Percentiles rank a stretch among this genome's conserved stretches.
Evolutionary conservation across 37 sponge, comb jelly and placozoan species (phyloP).

Genomic region (Petrosia ficiformis): DNA sequence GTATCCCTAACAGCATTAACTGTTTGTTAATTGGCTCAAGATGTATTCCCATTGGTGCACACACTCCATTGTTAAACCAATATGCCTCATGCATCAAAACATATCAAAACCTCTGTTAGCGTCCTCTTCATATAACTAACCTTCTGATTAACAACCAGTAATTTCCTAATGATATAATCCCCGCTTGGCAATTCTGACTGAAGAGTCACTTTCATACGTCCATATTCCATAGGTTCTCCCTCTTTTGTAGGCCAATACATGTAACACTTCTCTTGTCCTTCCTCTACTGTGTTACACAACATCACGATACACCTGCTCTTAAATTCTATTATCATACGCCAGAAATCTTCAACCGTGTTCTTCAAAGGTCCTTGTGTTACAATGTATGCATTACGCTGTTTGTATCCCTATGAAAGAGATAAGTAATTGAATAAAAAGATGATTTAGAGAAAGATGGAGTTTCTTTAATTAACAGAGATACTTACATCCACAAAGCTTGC

Average conservation of each 20-base stretch:
- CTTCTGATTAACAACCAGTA: slow-evolving; percentile 29
- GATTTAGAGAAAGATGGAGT: slow-evolving; percentile 3
- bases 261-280: slow-evolving; percentile 34
- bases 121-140: too few species aligned
- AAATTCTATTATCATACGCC: slow-evolving; percentile 64
- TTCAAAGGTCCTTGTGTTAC: slow-evolving; percentile 60
- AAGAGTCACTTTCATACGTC: slow-evolving; percentile 56
- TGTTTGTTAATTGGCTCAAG: too few species aligned
- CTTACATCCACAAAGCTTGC: slow-evolving; percentile 77
- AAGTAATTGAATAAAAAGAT: not conserved
- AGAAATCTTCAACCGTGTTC: slow-evolving; percentile 45
- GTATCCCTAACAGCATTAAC: too few species aligned
- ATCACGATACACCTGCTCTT: slow-evolving; percentile 44
- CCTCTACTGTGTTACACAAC: slow-evolving; percentile 37
- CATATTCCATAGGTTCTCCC: slow-evolving; percentile 36
- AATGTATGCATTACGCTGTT: slow-evolving; percentile 70
- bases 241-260: slow-evolving; percentile 56
- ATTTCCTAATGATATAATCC: slow-evolving; percentile 22
- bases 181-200: slow-evolving; percentile 21
- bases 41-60: too few species aligned
- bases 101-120: too few species aligned
- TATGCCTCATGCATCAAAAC: too few species aligned
- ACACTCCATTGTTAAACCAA: too few species aligned
- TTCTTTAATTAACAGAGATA: not conserved
- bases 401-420: slow-evolving; percentile 44